phyloP scores from a whole-genome alignment of 2,888 invertebrate genomes.

The Epirrita christyi region DNA sequence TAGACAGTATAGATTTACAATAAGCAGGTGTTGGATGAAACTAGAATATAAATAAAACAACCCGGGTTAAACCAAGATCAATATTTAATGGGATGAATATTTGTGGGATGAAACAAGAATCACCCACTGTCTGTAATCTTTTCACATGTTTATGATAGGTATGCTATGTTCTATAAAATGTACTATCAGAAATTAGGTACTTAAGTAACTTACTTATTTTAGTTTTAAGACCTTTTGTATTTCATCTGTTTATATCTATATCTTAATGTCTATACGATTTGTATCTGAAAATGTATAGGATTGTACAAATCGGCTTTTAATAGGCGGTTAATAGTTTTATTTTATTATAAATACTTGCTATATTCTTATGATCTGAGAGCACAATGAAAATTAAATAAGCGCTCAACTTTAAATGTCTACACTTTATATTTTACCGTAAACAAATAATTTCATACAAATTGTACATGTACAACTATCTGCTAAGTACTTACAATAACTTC shows the following conservation, averaged over 20 bases:
- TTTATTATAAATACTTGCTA: slow-evolving; percentile 1
- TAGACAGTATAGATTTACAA: too few species aligned
- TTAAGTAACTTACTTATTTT: too few species aligned
- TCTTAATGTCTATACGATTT: slow-evolving; percentile 5
- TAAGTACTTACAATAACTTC: neutral
- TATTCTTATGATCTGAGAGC: slow-evolving; percentile 26
- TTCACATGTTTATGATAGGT: slow-evolving; percentile 10
- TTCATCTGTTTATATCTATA: neutral
- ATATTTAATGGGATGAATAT: too few species aligned
- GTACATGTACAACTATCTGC: neutral
- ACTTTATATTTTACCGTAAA: neutral
- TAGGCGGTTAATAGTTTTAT: neutral
- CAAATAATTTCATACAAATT: neutral
- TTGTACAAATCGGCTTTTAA: slow-evolving; percentile 2
- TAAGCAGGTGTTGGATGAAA: too few species aligned
- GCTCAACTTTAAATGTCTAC: slow-evolving; percentile 12
- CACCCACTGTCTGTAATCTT: slow-evolving; percentile 5
- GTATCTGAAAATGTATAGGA: slow-evolving; percentile 1
- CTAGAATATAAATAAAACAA: too few species aligned
- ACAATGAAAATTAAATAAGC: slow-evolving; percentile 22
- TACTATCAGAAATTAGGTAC: slow-evolving; percentile 1
- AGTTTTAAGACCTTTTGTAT: neutral
- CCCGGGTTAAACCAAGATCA: too few species aligned
- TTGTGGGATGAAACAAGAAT: too few species aligned
- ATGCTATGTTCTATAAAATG: slow-evolving; percentile 15